Percentiles rank a stretch among this genome's conserved stretches.
phyloP scores from a whole-genome alignment of 2,888 invertebrate species.

The Polydrusus cervinus region DNA sequence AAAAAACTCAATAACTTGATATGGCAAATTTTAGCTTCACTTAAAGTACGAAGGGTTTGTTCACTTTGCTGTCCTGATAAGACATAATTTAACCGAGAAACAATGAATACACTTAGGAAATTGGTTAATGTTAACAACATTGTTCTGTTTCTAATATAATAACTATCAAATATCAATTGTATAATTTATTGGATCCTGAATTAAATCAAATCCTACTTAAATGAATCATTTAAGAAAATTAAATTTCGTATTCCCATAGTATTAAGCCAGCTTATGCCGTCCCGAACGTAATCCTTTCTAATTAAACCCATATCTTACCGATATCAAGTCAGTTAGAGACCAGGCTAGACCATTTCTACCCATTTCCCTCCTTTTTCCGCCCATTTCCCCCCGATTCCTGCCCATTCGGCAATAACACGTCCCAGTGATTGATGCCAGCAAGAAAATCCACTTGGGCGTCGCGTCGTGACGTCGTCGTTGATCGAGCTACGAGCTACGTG shows the following conservation, averaged over 20 bases:
- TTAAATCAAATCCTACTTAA: no score
- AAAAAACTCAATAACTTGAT: no score
- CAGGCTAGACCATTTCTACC: constrained; percentile 32
- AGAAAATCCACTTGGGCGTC: constrained; percentile 52
- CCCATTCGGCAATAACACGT: constrained; percentile 46
- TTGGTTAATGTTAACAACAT: no score
- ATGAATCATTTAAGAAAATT: constrained; percentile 6
- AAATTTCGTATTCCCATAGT: not conserved
- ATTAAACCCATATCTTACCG: constrained; percentile 25
- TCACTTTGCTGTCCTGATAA: no score
- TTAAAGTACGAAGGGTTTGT: no score
- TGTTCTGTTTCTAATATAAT: no score
- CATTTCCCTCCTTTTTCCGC: not conserved
- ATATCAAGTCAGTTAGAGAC: constrained; percentile 30
- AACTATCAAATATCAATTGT: no score
- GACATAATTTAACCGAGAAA: no score
- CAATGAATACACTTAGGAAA: no score
- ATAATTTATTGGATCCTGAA: not conserved
- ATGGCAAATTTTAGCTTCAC: no score
- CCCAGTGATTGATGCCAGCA: constrained; percentile 52
- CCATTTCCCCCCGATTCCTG: constrained; percentile 8
- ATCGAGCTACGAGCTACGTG: constrained; percentile 54
- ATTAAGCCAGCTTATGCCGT: not conserved
- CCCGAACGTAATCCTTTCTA: constrained; percentile 16
- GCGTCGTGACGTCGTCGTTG: constrained; percentile 37